Evolutionary conservation across 2,113 vertebrate genomes (phyloP).

Genomic region (Otis tarda): DNA sequence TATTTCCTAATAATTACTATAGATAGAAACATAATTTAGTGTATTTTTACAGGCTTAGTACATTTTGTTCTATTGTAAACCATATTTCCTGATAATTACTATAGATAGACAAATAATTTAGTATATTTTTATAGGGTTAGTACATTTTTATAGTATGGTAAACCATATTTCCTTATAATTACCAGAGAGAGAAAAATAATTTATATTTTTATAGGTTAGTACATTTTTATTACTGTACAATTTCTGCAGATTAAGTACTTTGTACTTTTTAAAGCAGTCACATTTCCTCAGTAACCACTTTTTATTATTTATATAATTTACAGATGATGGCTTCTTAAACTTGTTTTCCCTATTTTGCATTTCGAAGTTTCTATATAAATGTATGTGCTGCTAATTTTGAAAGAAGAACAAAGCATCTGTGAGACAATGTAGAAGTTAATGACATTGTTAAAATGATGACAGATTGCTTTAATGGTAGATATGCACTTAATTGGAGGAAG

Average conservation of each 20-base stretch:
- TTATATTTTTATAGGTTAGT: conserved; percentile 74
- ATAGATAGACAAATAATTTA: conserved; percentile 73
- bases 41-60: conserved; percentile 67
- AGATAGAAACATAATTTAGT: conserved; percentile 62
- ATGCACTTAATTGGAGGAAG: conserved; percentile 75
- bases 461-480: conserved; percentile 76
- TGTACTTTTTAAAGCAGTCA: conserved; percentile 53
- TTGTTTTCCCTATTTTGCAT: conserved; percentile 70
- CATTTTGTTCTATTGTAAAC: conserved; percentile 68
- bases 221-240: conserved; percentile 70
- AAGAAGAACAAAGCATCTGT: conserved; percentile 71
- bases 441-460: conserved; percentile 75
- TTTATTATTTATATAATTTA: conserved; percentile 75
- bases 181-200: conserved; percentile 70
- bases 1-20: conserved; percentile 60
- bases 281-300: conserved; percentile 42
- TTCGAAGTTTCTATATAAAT: conserved; percentile 67
- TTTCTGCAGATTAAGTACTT: conserved; percentile 67
- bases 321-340: conserved; percentile 67
- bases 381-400: conserved; percentile 72
- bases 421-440: conserved; percentile 73
- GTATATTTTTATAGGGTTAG: conserved; percentile 67
- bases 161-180: conserved; percentile 74
- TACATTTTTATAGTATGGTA: conserved; percentile 72
- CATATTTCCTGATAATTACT: conserved; percentile 73